phyloP scores from a whole-genome alignment of 2,797 vertebrate genomes.

The Chromobotia macracanthus region DNA sequence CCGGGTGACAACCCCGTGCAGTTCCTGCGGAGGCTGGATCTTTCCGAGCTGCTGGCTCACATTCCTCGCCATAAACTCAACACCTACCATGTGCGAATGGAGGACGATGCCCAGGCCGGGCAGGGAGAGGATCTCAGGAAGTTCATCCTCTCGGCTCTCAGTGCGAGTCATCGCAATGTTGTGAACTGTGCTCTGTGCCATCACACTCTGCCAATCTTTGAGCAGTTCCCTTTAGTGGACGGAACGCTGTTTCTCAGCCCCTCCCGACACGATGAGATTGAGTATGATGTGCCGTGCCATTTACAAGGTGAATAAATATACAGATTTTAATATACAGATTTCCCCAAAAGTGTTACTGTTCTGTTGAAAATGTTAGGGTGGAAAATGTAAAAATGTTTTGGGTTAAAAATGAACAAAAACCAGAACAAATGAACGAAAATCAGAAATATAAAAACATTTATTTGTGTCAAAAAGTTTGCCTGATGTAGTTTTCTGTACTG shows the following conservation, averaged over 20 bases:
- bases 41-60: conserved; percentile 94
- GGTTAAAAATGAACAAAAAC: too few species aligned
- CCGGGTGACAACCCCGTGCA: conserved; percentile 86
- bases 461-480: too few species aligned
- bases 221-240: conserved; percentile 97
- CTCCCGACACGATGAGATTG: conserved; percentile 96
- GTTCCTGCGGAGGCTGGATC: conserved; percentile 94
- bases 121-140: conserved; percentile 98
- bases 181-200: conserved; percentile 98
- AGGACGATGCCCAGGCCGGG: conserved; percentile 95
- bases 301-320: conserved; percentile 99
- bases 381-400: too few species aligned
- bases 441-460: too few species aligned
- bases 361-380: too few species aligned
- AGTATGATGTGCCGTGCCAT: conserved; percentile 98
- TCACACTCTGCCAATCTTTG: conserved; percentile 91
- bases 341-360: too few species aligned
- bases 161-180: conserved; percentile 93
- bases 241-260: conserved; percentile 98
- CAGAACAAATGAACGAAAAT: too few species aligned
- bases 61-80: conserved; percentile 96
- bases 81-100: conserved; percentile 98
- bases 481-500: too few species aligned
- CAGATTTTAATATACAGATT: conserved; percentile 46
- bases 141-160: conserved; percentile 95